These are phyloP conservation scores for Boloria euphrosyne DNA, from an alignment of 2,888 invertebrate species.

Conservation along the genomic window DNA sequence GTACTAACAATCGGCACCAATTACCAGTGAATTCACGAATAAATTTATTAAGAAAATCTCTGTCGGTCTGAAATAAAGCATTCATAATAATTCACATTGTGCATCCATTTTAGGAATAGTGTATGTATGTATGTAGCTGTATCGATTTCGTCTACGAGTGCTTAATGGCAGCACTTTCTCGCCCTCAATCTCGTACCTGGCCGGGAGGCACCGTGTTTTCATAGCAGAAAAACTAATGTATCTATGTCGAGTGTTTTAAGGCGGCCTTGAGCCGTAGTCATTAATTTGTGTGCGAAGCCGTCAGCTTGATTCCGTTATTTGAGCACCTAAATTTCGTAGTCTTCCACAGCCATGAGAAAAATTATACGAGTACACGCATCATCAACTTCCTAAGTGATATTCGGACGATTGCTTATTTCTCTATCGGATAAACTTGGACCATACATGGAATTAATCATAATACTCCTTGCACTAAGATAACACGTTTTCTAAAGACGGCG, in stretches of 20 bases:
- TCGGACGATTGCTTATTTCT: neutral
- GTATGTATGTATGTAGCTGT: too few relatives aligned
- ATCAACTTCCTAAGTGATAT: neutral
- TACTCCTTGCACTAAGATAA: conserved; percentile 30
- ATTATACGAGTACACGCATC: conserved; percentile 1
- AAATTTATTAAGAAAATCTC: conserved; percentile 12
- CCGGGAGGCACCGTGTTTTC: conserved; percentile 72
- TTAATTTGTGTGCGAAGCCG: conserved; percentile 80
- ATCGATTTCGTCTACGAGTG: conserved; percentile 22
- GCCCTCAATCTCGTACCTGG: conserved; percentile 66
- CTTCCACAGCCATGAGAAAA: conserved; percentile 31
- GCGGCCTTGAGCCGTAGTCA: conserved; percentile 79
- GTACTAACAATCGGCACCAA: conserved; percentile 47
- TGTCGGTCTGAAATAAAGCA: neutral
- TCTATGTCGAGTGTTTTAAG: conserved; percentile 80
- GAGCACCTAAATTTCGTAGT: conserved; percentile 59
- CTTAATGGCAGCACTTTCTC: conserved; percentile 67
- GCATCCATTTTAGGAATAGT: conserved; percentile 7
- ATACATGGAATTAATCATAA: conserved; percentile 31
- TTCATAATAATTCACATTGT: neutral
- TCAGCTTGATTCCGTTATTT: conserved; percentile 72
- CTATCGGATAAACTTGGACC: conserved; percentile 19
- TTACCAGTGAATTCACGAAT: conserved; percentile 10
- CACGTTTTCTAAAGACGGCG: conserved; percentile 26
- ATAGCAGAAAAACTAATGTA: conserved; percentile 77